phyloP scores from a whole-genome alignment of 1,140 invertebrate species.

The Macrosteles quadrilineatus region DNA sequence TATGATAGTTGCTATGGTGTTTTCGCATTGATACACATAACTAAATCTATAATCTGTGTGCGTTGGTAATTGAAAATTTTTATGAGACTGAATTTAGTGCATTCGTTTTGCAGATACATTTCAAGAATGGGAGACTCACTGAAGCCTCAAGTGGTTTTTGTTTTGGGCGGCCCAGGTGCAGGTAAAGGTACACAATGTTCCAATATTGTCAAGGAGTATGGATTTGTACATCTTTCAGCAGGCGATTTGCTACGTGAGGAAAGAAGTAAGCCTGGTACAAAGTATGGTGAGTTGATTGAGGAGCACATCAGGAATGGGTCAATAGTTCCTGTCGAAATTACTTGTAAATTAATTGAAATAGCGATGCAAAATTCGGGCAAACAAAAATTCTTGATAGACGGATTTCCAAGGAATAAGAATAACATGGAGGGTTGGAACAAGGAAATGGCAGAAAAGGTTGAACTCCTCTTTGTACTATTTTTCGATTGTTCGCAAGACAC shows the following conservation, averaged over 20 bases:
- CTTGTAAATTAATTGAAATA: slow-evolving; percentile 87
- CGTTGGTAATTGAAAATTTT: no score
- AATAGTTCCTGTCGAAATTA: slow-evolving; percentile 99
- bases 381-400: slow-evolving; percentile 94
- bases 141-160: slow-evolving; percentile 91
- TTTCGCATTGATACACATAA: no score
- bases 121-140: slow-evolving; percentile 17
- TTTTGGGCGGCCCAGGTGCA: slow-evolving; percentile 95
- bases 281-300: slow-evolving; percentile 93
- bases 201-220: slow-evolving; percentile 85
- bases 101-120: slow-evolving; percentile 15
- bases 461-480: slow-evolving; percentile 88
- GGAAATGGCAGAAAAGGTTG: slow-evolving; percentile 80
- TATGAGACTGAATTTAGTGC: background rate
- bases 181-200: slow-evolving; percentile 98
- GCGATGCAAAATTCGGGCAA: slow-evolving; percentile 74
- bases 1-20: no score
- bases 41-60: no score
- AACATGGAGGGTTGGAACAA: slow-evolving; percentile 96
- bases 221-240: slow-evolving; percentile 95
- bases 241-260: slow-evolving; percentile 95
- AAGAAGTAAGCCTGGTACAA: slow-evolving; percentile 66
- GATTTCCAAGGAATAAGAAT: slow-evolving; percentile 96
- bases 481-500: slow-evolving; percentile 86
- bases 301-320: slow-evolving; percentile 89